Conservation (phyloP, 2,888 invertebrate genomes). For the Lacanobia oleracea region DNA sequence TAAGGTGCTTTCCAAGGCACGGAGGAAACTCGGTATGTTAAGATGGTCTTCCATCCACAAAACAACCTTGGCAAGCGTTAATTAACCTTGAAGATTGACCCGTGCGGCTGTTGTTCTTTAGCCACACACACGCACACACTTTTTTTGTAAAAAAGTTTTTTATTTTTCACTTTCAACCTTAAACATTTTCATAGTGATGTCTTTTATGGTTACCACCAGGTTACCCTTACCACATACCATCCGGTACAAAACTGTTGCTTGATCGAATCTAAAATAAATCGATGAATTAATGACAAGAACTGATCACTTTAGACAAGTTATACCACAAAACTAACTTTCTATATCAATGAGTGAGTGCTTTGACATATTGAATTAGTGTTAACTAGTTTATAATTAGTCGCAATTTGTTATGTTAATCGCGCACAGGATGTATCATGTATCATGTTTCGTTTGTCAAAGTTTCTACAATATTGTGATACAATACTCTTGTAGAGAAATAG, state of each 20-base stretch:
- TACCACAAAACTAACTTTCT: slow-evolving; percentile 43
- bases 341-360: slow-evolving; percentile 8
- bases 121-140: no score
- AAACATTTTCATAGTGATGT: no score
- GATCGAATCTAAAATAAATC: neutral
- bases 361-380: slow-evolving; percentile 24
- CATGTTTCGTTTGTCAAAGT: slow-evolving; percentile 4
- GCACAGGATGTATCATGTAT: slow-evolving; percentile 18
- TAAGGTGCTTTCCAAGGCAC: no score
- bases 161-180: no score
- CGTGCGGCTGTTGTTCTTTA: no score
- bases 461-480: slow-evolving; percentile 9
- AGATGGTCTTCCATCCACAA: no score
- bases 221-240: neutral
- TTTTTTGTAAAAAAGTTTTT: no score
- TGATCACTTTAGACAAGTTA: slow-evolving; percentile 10
- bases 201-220: no score
- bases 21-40: no score
- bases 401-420: slow-evolving; percentile 43
- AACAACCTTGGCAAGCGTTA: no score
- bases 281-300: neutral
- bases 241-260: slow-evolving; percentile 1
- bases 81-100: no score
- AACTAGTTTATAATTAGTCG: slow-evolving; percentile 29
- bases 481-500: slow-evolving; percentile 9